A percentile compares a stretch with the other conserved stretches of the same genome.
Evolutionary conservation across 2,888 invertebrate genomes (phyloP).

Genomic region (Eulithis testata): DNA sequence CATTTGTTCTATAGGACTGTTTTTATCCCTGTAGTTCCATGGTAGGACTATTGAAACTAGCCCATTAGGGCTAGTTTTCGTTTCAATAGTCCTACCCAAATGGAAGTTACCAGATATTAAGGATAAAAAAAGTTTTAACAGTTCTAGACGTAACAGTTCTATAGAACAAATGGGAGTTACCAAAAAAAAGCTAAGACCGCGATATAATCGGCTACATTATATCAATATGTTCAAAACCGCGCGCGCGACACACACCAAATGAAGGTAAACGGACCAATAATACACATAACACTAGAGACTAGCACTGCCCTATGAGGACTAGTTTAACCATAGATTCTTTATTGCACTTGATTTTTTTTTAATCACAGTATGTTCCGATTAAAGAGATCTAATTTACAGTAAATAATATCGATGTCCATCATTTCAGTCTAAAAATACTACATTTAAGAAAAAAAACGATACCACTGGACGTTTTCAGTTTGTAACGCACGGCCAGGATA

Average conservation of each 20-base stretch:
- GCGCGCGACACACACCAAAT: conserved; percentile 60
- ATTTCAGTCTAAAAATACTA: conserved; percentile 15
- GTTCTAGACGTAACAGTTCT: too few relatives aligned
- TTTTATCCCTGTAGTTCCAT: too few relatives aligned
- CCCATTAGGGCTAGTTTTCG: too few relatives aligned
- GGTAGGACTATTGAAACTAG: too few relatives aligned
- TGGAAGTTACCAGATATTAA: too few relatives aligned
- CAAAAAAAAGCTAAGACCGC: background rate
- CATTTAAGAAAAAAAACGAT: background rate
- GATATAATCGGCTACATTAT: background rate
- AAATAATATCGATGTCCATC: conserved; percentile 32
- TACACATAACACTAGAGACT: conserved; percentile 59
- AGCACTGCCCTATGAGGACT: conserved; percentile 57
- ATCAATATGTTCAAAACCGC: conserved; percentile 1
- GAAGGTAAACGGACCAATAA: conserved; percentile 48
- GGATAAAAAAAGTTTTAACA: too few relatives aligned
- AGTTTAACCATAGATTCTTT: conserved; percentile 44
- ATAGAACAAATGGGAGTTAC: too few relatives aligned
- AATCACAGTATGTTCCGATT: conserved; percentile 72
- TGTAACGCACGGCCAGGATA: conserved; percentile 11
- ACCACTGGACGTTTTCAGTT: conserved; percentile 7
- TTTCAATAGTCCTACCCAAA: too few relatives aligned
- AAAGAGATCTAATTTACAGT: conserved; percentile 64
- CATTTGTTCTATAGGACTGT: too few relatives aligned
- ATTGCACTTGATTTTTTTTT: conserved; percentile 71